Conservation (phyloP, 2,113 vertebrate species). For the Galeopterus variegatus region DNA sequence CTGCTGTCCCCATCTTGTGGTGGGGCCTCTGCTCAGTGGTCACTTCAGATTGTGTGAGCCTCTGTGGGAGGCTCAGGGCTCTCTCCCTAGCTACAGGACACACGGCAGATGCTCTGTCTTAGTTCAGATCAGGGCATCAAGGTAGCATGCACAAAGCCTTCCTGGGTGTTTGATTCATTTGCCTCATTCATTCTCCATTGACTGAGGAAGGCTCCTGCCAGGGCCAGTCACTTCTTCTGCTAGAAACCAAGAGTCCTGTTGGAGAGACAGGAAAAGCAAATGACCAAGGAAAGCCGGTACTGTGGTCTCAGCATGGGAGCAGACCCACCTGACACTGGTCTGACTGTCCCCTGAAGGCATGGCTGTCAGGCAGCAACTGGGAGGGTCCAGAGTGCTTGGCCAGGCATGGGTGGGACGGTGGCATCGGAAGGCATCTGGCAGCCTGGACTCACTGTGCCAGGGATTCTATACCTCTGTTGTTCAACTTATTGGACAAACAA, state of each 20-base stretch:
- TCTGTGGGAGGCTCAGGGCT: background rate
- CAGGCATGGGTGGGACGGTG: too few relatives aligned
- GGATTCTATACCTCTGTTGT: background rate
- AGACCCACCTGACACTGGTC: background rate
- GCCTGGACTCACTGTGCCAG: background rate
- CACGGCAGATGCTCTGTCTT: background rate
- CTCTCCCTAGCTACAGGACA: background rate
- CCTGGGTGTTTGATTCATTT: fast-evolving
- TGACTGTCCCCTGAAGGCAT: background rate
- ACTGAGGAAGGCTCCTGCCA: too few relatives aligned
- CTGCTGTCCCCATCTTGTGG: background rate
- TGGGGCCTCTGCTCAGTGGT: too few relatives aligned
- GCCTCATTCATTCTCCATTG: background rate
- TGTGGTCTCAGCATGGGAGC: background rate
- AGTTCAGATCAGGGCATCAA: background rate
- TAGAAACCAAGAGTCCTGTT: background rate
- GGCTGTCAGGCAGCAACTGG: background rate
- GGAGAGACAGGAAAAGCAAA: background rate
- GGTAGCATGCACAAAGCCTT: background rate
- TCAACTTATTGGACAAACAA: background rate
- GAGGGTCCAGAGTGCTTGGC: background rate
- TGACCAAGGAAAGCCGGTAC: too few relatives aligned
- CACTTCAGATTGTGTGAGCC: background rate
- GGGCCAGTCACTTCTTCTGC: background rate
- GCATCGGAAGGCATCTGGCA: background rate